These are phyloP conservation scores for Vombatus ursinus DNA, from an alignment of 2,113 vertebrate species.

Conservation along the genomic window DNA sequence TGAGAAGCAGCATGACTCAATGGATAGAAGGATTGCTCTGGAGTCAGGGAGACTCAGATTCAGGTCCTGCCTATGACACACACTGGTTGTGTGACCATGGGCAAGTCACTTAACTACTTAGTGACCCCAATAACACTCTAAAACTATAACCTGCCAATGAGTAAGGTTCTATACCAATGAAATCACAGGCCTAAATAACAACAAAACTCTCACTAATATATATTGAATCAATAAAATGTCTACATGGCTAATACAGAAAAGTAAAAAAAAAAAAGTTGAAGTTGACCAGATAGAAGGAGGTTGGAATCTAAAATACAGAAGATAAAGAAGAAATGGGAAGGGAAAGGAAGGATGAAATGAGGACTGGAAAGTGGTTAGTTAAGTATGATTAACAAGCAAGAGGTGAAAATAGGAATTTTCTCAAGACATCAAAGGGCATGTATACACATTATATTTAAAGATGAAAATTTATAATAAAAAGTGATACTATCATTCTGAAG, in stretches of 20 bases:
- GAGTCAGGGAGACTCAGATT: background rate
- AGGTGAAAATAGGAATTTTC: slow-evolving; percentile 59
- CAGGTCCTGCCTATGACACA: background rate
- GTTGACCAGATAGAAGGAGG: background rate
- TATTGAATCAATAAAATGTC: background rate
- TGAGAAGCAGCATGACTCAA: background rate
- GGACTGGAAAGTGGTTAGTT: background rate
- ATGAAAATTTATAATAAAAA: background rate
- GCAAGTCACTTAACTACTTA: background rate
- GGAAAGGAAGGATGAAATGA: background rate
- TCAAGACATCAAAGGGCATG: slow-evolving; percentile 19
- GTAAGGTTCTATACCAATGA: background rate
- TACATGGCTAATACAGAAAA: background rate
- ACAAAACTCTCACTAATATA: background rate
- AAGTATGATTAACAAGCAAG: slow-evolving; percentile 46
- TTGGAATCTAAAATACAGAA: background rate
- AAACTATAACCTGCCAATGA: background rate
- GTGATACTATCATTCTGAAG: background rate
- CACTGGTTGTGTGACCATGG: background rate
- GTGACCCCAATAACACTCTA: background rate
- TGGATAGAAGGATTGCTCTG: background rate
- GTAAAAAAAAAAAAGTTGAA: background rate
- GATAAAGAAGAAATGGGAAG: background rate
- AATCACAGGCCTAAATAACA: background rate
- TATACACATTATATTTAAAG: slow-evolving; percentile 48